Base-by-base conservation (phyloP, 2,888 invertebrate species). In the Sesia bembeciformis region DNA sequence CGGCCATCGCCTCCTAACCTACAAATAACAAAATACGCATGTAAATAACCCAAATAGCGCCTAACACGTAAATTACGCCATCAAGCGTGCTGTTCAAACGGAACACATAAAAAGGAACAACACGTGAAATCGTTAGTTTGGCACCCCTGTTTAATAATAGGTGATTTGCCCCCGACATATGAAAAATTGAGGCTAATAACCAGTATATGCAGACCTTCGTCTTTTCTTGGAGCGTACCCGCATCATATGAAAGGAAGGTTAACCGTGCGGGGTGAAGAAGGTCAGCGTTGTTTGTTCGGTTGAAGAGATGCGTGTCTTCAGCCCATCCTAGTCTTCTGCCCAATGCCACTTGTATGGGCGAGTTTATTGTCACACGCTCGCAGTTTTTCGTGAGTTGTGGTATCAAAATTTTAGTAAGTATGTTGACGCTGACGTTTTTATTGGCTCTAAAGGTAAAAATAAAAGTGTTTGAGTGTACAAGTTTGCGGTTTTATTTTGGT, bases 121-220 rank as follows among this genome's bases (percentile, higher is more conserved):
- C 83, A 83, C 81, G 79, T 80, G 76, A 74, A 81, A 75, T 76
- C 81, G 81, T 87, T 85, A 84, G 77, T 82, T 82, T 82, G 78
- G 80, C 85, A 85, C 86, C 87, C 84, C 83, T 55, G 81, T 73
- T 77, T 84, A 85, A 85, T 87, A 84, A 84, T 84, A 81, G 84
- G 81, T 81, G 83, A 85, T 84, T 82, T 78, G 60, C 75, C 80
- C 81, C 74, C 72, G 74, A 72, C 74, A 69, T 70, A 72, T 68
- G 66, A 58, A 61, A 65, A 61, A 68, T 64, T 60, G 60, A 7
- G 43, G 23, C 40, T 46, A 52, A 6, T 52, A 62, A 61, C 86
- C 81, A 81, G 60, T 61, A 5, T 70, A 65, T 38, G 40, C 55
- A 63, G 84, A 74, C 53, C 82, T 61, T 51, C 60, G 59, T 59